Evolutionary conservation across 2,888 invertebrate species (phyloP), one percentile per base, ranked within the genome.

Genomic region (Heliconius sara): DNA sequence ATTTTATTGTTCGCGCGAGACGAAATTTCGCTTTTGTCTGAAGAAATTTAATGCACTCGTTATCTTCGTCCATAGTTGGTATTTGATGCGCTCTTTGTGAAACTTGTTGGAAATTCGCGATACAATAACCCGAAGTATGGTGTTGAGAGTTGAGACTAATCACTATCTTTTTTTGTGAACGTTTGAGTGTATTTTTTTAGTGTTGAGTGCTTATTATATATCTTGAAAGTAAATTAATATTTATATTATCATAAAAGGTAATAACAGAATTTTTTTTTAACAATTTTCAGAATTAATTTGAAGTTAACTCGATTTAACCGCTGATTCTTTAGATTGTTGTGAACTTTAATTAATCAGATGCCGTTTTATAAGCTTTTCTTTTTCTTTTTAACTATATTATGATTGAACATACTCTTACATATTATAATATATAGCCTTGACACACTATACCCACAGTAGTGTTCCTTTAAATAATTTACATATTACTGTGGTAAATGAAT

Each of bases 1-100:
- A 74, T 82, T 79, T 83, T 81, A 76, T 80, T 76, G 80, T 72
- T 77, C 74, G 66, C 60, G 70, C 91, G 91, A 86, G 90, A 92
- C 91, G 89, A 88, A 90, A 90, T 93, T 93, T 94, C 93, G 91
- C 93, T 92, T 92, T 90, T 91, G 89, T 88, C 88, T 78, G 77
- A 70, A 80, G 76, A 77, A 81, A 81, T 78, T 81, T 75, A 77
- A 77, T 80, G 74, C 72, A 74, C 77, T 67, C 73, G 78, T 79
- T 82, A 73, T 76, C 78, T 77, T 80, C 76, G 79, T 79, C 76
- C 77, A 81, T 83, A 81, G 83, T 83, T 77, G 74, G 63, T 76
- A 77, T 77, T 79, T 66, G 68, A 71, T 75, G 70, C 74, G 72
- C 80, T 83, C 80, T 81, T 80, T 79, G 77, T 73, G 83, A 83